phyloP scores from a whole-genome alignment of 2,113 vertebrate species.

The Riparia riparia region DNA sequence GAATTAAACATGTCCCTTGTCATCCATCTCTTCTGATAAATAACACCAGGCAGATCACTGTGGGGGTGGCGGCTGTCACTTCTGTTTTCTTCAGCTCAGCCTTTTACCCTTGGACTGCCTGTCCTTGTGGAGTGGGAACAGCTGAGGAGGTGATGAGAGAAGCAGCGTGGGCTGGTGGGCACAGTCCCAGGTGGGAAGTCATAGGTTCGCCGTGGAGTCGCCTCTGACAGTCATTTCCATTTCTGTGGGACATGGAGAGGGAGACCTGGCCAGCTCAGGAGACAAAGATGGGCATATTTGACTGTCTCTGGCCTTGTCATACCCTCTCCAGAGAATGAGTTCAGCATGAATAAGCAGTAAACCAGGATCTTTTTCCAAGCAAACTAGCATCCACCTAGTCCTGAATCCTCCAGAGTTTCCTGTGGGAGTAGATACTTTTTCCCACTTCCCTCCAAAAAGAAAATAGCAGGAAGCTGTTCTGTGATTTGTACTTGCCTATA shows the following conservation, averaged over 20 bases:
- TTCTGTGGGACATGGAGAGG: neutral
- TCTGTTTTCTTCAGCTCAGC: neutral
- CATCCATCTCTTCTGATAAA: neutral
- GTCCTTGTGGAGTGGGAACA: slow-evolving; percentile 7
- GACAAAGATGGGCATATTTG: neutral
- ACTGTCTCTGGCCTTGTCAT: neutral
- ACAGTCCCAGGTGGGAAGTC: neutral
- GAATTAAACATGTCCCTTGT: neutral
- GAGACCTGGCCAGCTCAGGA: neutral
- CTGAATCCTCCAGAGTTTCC: neutral
- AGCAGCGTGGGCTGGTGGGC: neutral
- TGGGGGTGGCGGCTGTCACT: neutral
- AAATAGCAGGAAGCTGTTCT: neutral
- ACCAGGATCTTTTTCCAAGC: neutral
- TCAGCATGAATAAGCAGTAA: neutral
- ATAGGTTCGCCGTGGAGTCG: accelerated
- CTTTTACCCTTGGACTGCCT: neutral
- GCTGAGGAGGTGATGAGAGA: slow-evolving; percentile 56
- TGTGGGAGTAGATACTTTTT: neutral
- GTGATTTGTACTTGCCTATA: neutral
- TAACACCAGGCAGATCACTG: neutral
- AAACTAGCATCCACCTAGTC: neutral
- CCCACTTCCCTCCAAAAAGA: neutral
- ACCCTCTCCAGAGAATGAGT: neutral
- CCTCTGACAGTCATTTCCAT: neutral